A percentile compares a stretch with the other conserved stretches of the same genome.
Evolutionary conservation across 2,113 vertebrate species (phyloP).

Genomic region (Oreotrochilus melanogaster): DNA sequence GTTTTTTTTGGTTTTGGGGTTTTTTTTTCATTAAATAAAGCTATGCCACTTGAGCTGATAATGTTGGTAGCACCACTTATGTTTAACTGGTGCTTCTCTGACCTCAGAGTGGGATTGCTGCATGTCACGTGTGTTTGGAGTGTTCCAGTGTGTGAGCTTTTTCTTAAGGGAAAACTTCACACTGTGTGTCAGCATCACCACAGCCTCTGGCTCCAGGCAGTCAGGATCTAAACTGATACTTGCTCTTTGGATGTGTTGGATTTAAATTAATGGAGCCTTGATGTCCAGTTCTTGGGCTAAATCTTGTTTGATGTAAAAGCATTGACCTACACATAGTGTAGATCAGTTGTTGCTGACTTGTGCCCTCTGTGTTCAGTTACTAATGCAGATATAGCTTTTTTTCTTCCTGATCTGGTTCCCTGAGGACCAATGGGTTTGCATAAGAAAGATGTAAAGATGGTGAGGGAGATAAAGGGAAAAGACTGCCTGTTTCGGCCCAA

Average conservation of each 20-base stretch:
- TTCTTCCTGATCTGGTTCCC: not conserved
- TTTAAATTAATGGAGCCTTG: not conserved
- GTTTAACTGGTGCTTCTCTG: not conserved
- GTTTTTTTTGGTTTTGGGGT: not conserved
- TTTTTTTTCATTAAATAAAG: not conserved
- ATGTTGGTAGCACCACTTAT: not conserved
- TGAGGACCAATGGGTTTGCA: not conserved
- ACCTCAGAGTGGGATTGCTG: not conserved
- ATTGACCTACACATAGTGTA: not conserved
- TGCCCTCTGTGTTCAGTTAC: not conserved
- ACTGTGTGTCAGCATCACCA: not conserved
- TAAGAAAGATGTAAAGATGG: not conserved
- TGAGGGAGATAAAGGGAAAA: not conserved
- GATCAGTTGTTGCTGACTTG: not conserved
- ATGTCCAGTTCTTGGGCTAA: not conserved
- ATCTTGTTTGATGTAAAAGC: not conserved
- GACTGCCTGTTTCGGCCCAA: not conserved
- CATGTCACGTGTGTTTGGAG: rapidly evolving
- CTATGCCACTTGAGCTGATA: not conserved
- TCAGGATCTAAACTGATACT: not conserved
- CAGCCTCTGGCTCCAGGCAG: not conserved
- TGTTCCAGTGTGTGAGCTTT: not conserved
- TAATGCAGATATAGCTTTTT: not conserved
- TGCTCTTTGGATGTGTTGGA: not conserved
- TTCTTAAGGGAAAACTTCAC: not conserved